Percentiles rank a stretch among this genome's conserved stretches.
Conservation (phyloP, 2,888 invertebrate species). For the Athalia circularis region DNA sequence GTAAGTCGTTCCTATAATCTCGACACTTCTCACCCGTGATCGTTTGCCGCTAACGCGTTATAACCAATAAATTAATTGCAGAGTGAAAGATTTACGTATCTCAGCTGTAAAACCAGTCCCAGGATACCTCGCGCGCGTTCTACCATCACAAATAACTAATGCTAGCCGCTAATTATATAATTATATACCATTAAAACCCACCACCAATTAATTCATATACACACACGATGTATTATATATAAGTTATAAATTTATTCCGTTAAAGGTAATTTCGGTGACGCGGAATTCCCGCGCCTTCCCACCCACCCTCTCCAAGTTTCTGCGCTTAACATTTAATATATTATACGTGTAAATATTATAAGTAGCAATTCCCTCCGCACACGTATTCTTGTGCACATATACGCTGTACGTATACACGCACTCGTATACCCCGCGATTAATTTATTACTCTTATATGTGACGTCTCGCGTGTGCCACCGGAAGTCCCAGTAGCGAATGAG, state of each 20-base stretch:
- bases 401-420: not conserved
- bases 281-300: not conserved
- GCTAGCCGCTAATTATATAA: constrained; percentile 70
- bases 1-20: constrained; percentile 28
- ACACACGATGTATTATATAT: not conserved
- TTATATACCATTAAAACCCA: constrained; percentile 70
- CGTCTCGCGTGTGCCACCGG: constrained; percentile 44
- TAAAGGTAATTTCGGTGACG: constrained; percentile 50
- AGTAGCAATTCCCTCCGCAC: not conserved
- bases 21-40: not conserved
- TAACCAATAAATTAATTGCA: constrained; percentile 71
- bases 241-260: constrained; percentile 45
- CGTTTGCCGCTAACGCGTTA: constrained; percentile 43
- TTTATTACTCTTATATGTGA: constrained; percentile 36
- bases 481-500: constrained; percentile 3
- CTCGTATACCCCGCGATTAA: constrained; percentile 17
- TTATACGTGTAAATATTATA: not conserved
- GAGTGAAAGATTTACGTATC: constrained; percentile 70
- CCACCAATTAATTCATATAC: constrained; percentile 63
- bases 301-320: not conserved
- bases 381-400: not conserved
- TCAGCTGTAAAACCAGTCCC: constrained; percentile 67
- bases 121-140: constrained; percentile 55
- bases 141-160: constrained; percentile 56
- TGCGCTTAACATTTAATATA: not conserved